These are phyloP conservation scores for Tragelaphus scriptus DNA, from an alignment of 2,113 vertebrate species.

Conservation along the genomic window DNA sequence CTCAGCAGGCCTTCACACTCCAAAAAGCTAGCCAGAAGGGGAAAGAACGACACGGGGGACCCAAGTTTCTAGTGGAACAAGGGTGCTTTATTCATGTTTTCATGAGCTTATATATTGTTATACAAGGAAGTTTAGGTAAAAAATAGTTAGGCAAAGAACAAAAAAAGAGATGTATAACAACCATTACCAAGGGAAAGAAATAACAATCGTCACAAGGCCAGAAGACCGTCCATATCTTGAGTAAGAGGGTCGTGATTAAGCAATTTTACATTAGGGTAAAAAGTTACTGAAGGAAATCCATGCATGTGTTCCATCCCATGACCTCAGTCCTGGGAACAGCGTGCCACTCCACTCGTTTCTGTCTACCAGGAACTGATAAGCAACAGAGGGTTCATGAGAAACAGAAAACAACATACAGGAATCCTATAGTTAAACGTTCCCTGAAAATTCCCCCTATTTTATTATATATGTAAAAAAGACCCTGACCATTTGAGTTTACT, in stretches of 20 bases:
- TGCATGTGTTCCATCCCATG: background rate
- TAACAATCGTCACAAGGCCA: background rate
- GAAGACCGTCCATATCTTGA: background rate
- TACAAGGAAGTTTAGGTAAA: too few relatives aligned
- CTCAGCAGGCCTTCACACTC: too few relatives aligned
- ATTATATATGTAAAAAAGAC: too few relatives aligned
- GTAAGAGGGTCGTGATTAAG: background rate
- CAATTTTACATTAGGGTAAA: background rate
- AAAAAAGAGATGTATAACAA: too few relatives aligned
- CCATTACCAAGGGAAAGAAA: too few relatives aligned
- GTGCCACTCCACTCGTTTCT: rapidly evolving
- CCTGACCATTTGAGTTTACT: too few relatives aligned
- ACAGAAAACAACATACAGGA: background rate
- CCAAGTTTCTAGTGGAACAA: too few relatives aligned
- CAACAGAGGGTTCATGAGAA: background rate
- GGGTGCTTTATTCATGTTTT: too few relatives aligned
- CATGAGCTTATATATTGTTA: too few relatives aligned
- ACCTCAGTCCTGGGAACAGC: background rate
- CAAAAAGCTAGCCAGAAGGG: too few relatives aligned
- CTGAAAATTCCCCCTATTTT: background rate
- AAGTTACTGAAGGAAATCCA: background rate
- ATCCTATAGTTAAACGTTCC: background rate
- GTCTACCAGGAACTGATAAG: background rate
- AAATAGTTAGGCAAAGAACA: too few relatives aligned
- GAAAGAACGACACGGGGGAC: too few relatives aligned